phyloP scores from a whole-genome alignment of 2,888 invertebrate genomes.

The Cataglyphis altisquamis region DNA sequence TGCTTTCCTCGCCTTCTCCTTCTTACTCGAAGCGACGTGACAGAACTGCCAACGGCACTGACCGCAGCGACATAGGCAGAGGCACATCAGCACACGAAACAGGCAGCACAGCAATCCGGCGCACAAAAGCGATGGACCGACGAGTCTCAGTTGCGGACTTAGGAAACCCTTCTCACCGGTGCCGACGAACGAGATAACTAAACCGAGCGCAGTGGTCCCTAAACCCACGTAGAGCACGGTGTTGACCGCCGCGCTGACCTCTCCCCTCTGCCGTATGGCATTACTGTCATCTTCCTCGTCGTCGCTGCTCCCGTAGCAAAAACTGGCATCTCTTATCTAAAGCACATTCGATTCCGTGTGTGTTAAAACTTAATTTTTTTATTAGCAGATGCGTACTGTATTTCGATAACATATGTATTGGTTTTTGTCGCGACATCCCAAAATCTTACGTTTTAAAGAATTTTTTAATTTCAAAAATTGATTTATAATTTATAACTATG shows the following conservation, averaged over 20 bases:
- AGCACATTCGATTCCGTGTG: not conserved
- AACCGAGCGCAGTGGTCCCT: conserved; percentile 93
- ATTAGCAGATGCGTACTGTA: not conserved
- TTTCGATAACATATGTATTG: not conserved
- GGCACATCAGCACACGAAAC: conserved; percentile 94
- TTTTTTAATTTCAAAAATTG: not conserved
- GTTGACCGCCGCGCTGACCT: conserved; percentile 93
- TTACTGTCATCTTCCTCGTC: conserved; percentile 88
- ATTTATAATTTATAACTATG: not conserved
- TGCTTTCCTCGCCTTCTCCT: conserved; percentile 76
- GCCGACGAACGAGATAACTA: conserved; percentile 96
- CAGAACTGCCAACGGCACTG: conserved; percentile 88
- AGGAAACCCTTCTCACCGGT: conserved; percentile 96
- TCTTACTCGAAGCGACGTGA: conserved; percentile 73
- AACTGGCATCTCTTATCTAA: conserved; percentile 94
- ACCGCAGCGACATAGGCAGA: conserved; percentile 93
- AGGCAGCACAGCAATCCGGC: conserved; percentile 94
- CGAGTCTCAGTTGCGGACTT: conserved; percentile 94
- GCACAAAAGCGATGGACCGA: conserved; percentile 93
- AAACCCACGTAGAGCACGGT: conserved; percentile 95
- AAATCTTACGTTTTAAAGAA: not conserved
- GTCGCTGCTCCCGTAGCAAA: conserved; percentile 91
- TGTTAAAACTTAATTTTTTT: not conserved
- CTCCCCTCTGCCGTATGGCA: conserved; percentile 89
- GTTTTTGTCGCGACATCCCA: not conserved